Percentiles rank a stretch among this genome's conserved stretches.
phyloP scores from a whole-genome alignment of 1,140 invertebrate genomes.

The Portunus trituberculatus region DNA sequence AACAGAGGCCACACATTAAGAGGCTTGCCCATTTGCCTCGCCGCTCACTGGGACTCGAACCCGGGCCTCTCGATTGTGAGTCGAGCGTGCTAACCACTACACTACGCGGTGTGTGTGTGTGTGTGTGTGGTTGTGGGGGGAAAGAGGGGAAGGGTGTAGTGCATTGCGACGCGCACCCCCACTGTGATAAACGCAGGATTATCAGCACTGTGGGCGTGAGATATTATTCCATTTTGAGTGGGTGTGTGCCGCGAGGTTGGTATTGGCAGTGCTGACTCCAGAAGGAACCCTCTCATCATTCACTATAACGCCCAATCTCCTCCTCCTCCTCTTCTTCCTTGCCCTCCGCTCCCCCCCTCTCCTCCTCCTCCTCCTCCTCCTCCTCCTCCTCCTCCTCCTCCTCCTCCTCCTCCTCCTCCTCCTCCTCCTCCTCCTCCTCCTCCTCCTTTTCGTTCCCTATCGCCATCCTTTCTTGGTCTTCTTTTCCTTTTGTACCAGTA shows the following conservation, averaged over 20 bases:
- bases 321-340: constrained; percentile 39
- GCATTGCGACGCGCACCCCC: neutral
- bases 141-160: neutral
- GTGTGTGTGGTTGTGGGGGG: no score
- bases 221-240: constrained; percentile 70
- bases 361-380: constrained; percentile 28
- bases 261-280: constrained; percentile 70
- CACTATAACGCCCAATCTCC: constrained; percentile 72
- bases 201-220: constrained; percentile 59
- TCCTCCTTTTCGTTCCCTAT: neutral
- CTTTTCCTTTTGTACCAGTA: neutral
- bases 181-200: constrained; percentile 40
- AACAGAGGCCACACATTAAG: no score
- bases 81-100: no score
- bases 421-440: constrained; percentile 25
- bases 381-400: constrained; percentile 8
- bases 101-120: no score
- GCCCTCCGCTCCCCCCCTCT: neutral
- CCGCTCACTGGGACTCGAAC: no score
- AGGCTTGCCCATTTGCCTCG: no score
- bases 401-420: constrained; percentile 47
- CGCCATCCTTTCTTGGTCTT: constrained; percentile 18
- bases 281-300: constrained; percentile 68
- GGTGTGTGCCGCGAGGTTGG: constrained; percentile 67
- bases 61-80: no score